These are phyloP conservation scores for Pangasius macronema DNA, from an alignment of 2,797 vertebrate species.

Conservation along the genomic window DNA sequence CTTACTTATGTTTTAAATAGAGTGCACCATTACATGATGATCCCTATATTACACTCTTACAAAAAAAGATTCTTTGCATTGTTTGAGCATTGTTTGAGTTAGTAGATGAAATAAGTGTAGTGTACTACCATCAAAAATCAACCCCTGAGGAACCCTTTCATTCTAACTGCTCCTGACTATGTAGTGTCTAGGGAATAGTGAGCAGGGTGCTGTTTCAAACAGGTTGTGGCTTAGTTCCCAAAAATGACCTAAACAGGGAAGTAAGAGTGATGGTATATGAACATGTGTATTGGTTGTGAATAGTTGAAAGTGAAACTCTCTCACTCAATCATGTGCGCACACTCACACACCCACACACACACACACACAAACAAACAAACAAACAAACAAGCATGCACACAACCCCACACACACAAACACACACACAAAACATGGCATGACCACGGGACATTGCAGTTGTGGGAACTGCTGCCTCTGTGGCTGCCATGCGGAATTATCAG, in stretches of 20 bases:
- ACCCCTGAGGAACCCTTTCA: background rate
- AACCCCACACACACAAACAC: background rate
- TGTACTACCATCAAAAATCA: background rate
- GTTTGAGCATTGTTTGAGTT: background rate
- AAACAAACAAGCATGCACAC: background rate
- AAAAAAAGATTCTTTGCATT: background rate
- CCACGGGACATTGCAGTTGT: slow-evolving; percentile 25
- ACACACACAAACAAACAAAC: no score
- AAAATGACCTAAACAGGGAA: slow-evolving; percentile 9
- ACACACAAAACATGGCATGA: background rate
- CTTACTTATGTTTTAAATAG: no score
- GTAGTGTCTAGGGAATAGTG: background rate
- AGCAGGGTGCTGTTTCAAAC: background rate
- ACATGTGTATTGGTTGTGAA: background rate
- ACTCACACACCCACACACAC: background rate
- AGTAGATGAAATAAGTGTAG: background rate
- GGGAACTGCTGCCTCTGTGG: slow-evolving; percentile 30
- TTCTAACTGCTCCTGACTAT: background rate
- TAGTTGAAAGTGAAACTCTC: slow-evolving; percentile 28
- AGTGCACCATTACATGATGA: background rate
- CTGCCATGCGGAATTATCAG: slow-evolving; percentile 36
- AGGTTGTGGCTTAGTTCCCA: background rate
- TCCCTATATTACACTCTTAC: background rate
- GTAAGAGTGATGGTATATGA: background rate
- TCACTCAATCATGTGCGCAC: background rate